Evolutionary conservation across 1,140 invertebrate species (phyloP).

Genomic region (Brachionus koreanus): DNA sequence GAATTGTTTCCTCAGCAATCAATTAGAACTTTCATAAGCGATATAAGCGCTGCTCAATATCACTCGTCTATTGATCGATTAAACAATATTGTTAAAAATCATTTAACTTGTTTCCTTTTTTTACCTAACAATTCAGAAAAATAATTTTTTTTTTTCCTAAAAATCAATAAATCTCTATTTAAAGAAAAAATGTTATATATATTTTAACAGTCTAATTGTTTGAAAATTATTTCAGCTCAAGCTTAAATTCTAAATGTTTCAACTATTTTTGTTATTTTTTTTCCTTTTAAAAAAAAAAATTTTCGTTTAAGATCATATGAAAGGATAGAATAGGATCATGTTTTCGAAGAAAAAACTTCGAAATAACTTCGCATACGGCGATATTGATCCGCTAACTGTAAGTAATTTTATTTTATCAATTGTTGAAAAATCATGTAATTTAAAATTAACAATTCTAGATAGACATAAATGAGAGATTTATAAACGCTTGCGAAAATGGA

Average conservation of each 20-base stretch:
- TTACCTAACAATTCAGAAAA: background rate
- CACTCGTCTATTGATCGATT: conserved; percentile 13
- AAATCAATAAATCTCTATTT: conserved; percentile 39
- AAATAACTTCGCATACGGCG: background rate
- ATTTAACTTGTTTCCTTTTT: conserved; percentile 37
- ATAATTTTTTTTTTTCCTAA: background rate
- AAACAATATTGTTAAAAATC: conserved; percentile 18
- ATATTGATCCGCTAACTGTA: conserved; percentile 5
- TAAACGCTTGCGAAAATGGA: conserved; percentile 44
- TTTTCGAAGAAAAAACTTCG: conserved; percentile 45
- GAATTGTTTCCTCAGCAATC: background rate
- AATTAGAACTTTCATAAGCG: background rate
- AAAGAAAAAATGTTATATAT: background rate
- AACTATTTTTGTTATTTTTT: background rate
- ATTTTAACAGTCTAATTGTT: conserved; percentile 19
- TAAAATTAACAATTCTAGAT: background rate
- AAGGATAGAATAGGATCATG: background rate
- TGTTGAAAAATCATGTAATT: background rate
- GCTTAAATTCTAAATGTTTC: background rate
- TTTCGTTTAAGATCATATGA: background rate
- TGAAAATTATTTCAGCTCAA: background rate
- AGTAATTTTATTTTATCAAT: background rate
- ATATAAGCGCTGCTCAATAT: background rate
- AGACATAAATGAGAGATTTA: conserved; percentile 41
- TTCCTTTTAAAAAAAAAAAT: background rate